Percentiles rank a stretch among this genome's conserved stretches.
Evolutionary conservation across 2,888 invertebrate genomes (phyloP).

Genomic region (Parapristionchus giblindavisi): DNA sequence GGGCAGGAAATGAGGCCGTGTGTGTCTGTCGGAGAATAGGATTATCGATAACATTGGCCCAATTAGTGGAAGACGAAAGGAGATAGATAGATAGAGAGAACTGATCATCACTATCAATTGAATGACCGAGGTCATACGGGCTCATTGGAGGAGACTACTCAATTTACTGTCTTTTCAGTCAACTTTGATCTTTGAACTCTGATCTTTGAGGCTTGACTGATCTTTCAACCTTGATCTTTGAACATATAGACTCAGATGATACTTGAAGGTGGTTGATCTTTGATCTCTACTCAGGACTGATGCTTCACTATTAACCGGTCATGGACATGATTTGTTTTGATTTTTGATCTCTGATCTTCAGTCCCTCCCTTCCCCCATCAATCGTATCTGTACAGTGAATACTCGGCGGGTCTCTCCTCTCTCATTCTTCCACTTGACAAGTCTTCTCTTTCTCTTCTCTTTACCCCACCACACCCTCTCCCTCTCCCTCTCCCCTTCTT

Average conservation of each 20-base stretch:
- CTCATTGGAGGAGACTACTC: neutral
- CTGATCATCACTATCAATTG: too few relatives aligned
- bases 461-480: neutral
- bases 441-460: conserved; percentile 17
- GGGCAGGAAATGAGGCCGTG: too few relatives aligned
- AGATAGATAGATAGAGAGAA: too few relatives aligned
- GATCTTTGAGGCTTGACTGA: neutral
- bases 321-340: neutral
- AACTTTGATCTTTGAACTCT: neutral
- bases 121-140: neutral
- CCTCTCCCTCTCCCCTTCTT: neutral
- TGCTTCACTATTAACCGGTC: neutral
- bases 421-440: conserved; percentile 14
- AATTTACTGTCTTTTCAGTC: neutral
- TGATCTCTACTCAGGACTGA: neutral
- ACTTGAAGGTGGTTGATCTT: conserved; percentile 6
- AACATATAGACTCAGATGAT: neutral
- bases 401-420: neutral
- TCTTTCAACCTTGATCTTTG: neutral
- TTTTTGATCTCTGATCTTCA: neutral
- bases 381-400: too few relatives aligned
- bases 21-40: too few relatives aligned
- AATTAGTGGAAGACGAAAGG: too few relatives aligned
- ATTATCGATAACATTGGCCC: too few relatives aligned
- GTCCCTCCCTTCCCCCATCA: neutral